phyloP scores from a whole-genome alignment of 2,797 vertebrate genomes.

The Sus cebifrons region DNA sequence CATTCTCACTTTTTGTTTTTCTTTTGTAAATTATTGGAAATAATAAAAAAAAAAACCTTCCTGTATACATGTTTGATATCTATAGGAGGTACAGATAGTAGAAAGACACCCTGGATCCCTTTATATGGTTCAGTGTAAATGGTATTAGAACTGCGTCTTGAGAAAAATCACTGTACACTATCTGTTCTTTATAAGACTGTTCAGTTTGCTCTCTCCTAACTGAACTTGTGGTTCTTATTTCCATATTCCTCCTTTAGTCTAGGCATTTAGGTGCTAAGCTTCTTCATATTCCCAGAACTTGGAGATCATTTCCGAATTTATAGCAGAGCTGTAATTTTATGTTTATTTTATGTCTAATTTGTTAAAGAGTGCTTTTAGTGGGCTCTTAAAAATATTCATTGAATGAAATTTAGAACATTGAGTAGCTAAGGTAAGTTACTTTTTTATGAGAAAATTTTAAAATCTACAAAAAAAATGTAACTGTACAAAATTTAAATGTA shows the following conservation, averaged over 20 bases:
- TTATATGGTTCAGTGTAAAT: not conserved
- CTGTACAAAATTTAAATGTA: not conserved
- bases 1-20: not conserved
- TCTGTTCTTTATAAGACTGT: not conserved
- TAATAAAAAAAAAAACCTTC: not conserved
- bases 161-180: not conserved
- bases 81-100: not conserved
- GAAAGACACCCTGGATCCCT: not conserved
- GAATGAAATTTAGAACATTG: not conserved
- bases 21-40: not conserved
- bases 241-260: not conserved
- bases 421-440: not conserved
- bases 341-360: constrained; percentile 15
- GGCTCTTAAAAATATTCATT: not conserved
- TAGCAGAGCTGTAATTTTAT: not conserved
- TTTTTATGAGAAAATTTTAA: not conserved
- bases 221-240: not conserved
- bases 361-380: not conserved
- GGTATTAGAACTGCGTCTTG: not conserved
- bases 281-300: not conserved
- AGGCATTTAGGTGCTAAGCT: not conserved
- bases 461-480: not conserved
- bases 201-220: not conserved
- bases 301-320: not conserved
- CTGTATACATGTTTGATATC: not conserved